Percentiles rank a stretch among this genome's conserved stretches.
These are phyloP conservation scores for Papilio gigon DNA, from an alignment of 2,888 invertebrate species.

Conservation along the genomic window DNA sequence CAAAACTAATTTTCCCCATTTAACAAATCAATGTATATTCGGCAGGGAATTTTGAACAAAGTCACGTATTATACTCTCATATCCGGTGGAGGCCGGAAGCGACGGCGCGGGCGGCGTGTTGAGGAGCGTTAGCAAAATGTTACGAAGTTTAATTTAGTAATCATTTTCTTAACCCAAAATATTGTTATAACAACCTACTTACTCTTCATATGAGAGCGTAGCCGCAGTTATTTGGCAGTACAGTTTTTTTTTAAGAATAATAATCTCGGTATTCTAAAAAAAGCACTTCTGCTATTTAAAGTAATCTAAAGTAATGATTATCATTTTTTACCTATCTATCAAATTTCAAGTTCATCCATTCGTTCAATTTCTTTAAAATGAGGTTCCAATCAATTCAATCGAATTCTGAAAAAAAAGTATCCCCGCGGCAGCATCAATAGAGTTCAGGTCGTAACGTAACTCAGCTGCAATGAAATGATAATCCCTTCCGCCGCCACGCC, in stretches of 20 bases:
- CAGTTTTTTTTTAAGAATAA: too few relatives aligned
- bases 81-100: slow-evolving; percentile 36
- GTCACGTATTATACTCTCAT: slow-evolving; percentile 33
- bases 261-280: too few relatives aligned
- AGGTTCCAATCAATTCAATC: not conserved
- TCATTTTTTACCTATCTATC: too few relatives aligned
- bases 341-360: too few relatives aligned
- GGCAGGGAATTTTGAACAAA: slow-evolving; percentile 24
- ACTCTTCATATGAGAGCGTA: not conserved
- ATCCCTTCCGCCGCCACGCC: not conserved
- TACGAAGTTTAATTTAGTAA: slow-evolving; percentile 16
- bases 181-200: not conserved
- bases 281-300: too few relatives aligned
- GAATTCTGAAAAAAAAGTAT: not conserved
- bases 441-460: slow-evolving; percentile 18
- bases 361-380: too few relatives aligned
- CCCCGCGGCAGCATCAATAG: not conserved
- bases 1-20: not conserved
- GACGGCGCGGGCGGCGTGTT: not conserved
- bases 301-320: too few relatives aligned
- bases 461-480: slow-evolving; percentile 19
- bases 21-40: slow-evolving; percentile 1
- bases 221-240: not conserved
- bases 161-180: not conserved
- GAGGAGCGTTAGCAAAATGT: slow-evolving; percentile 23